Evolutionary conservation across 1,140 invertebrate species (phyloP), one percentile per base, ranked within the genome.

Genomic region (Heterodera schachtii): DNA sequence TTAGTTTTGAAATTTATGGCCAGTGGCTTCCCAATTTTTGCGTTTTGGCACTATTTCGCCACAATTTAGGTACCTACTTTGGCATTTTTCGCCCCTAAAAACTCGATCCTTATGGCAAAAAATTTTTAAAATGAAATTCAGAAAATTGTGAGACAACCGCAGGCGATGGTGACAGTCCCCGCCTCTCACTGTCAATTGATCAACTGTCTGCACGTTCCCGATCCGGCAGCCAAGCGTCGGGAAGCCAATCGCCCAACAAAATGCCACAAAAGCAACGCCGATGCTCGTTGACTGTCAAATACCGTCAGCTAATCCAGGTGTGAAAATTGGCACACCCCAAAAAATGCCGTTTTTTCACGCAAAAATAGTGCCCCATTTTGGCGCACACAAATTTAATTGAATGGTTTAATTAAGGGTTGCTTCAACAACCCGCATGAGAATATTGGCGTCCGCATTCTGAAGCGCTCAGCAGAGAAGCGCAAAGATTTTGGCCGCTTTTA

Each of bases 361-460:
- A 31, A 31, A 31, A 31, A 31, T 31, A 31, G n/a, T 31, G 31
- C 31, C 31, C 1, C 0, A 31, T 31, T 31, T 31, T 31, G 31
- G 31, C 31, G 1, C 31, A 31, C 31, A 31, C 31, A 31, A 31
- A 31, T 31, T 31, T 31, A 31, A 31, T 31, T 31, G 31, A 31
- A 31, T 52, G 6, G 6, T 52, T 49, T 80, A 81, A 7, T 81
- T 66, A 73, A 90, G 88, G 82, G 87, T 69, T 90, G 89, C 73
- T 88, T 88, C 83, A 57, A 82, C 73, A 90, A 90, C 76, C 87
- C 87, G 2, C 87, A 88, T 76, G 87, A 88, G 71, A 84, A 82
- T 31, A 71, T 88, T 41, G 87, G 87, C 16, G 71, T 78, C 5
- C 77, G 84, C 69, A 90, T 90, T 73, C 44, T 89, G 64, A 88